Base-by-base conservation (phyloP, 2,888 invertebrate species). In the Odontocolon sp. region DNA sequence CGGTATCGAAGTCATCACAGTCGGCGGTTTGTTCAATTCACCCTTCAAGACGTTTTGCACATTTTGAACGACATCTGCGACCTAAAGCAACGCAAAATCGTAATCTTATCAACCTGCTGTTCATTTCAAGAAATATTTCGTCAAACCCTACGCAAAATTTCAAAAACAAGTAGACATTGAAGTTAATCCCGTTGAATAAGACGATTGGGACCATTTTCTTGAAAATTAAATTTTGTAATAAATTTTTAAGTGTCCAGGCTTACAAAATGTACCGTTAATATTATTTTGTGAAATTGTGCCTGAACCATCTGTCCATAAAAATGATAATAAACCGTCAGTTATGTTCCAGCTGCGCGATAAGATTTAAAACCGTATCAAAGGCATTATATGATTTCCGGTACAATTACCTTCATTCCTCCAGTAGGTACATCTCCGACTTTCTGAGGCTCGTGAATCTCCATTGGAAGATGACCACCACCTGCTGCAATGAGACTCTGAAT, bases 401-500 rank as follows among this genome's bases (percentile, higher is more conserved):
- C n/a, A 63, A 73, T 70, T 57, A 87, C 88, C 85, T 89, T 87
- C 63, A 83, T 88, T 28, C 83, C 87, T n/a, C 81, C 85, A 0
- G 80, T 80, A 5, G 81, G 78, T 1, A 81, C 77, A 2, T 87
- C 86, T 18, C 81, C 85, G 1, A 81, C 82, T 33, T 84, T 85
- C 28, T 87, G 83, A 5, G 87, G 83, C 42, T 87, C 87, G 16
- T 87, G 87, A 52, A 86, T 82, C 16, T 88, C 87, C 16, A 84
- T 81, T 0, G 87, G 91, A 84, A 93, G 79, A 78, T 90, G 91
- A 36, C 85, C 79, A 87, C 96, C 96, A 0, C 96, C 96, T 33
- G 94, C 95, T 0, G 96, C 96, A 31, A 96, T 96, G 74, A 97
- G 95, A 42, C 95, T 94, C 87, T 96, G 96, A 79, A 97, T 96